These are phyloP conservation scores for Dioctria linearis DNA, from an alignment of 2,888 invertebrate species.

Conservation along the genomic window DNA sequence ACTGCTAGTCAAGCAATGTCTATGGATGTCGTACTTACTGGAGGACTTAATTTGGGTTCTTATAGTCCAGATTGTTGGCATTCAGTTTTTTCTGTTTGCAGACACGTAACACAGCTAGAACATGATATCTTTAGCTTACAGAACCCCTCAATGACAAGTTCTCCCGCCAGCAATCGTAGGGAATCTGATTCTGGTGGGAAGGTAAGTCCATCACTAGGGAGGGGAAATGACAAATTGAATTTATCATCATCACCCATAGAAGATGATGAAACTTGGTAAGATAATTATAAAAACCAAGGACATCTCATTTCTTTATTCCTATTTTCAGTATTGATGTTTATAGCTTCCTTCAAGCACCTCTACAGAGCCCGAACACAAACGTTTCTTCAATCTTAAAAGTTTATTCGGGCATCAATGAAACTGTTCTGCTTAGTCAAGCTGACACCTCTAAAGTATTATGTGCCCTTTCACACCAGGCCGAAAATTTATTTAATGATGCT, in stretches of 20 bases:
- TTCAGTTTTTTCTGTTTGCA: conserved; percentile 94
- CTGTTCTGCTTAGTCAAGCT: conserved; percentile 79
- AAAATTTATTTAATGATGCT: conserved; percentile 91
- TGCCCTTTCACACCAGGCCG: conserved; percentile 90
- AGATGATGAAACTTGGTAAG: conserved; percentile 86
- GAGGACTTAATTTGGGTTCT: conserved; percentile 91
- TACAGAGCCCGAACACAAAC: conserved; percentile 76
- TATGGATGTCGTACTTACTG: conserved; percentile 89
- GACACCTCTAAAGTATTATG: conserved; percentile 92
- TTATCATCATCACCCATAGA: conserved; percentile 76
- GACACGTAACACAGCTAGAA: conserved; percentile 93
- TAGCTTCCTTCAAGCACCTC: conserved; percentile 82
- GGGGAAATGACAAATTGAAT: conserved; percentile 76
- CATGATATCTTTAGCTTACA: conserved; percentile 91
- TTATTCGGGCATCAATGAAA: conserved; percentile 70
- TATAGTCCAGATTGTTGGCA: conserved; percentile 96
- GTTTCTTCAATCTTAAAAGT: conserved; percentile 70
- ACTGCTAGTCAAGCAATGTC: conserved; percentile 92
- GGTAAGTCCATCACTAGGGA: conserved; percentile 69
- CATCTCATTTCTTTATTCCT: conserved; percentile 26
- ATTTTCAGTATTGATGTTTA: conserved; percentile 84
- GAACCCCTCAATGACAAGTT: conserved; percentile 67
- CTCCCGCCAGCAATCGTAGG: conserved; percentile 67
- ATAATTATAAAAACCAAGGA: conserved; percentile 1
- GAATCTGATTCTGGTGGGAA: conserved; percentile 70